Base-by-base conservation (phyloP, 2,797 vertebrate genomes). In the Phrynocephalus guinanensis region DNA sequence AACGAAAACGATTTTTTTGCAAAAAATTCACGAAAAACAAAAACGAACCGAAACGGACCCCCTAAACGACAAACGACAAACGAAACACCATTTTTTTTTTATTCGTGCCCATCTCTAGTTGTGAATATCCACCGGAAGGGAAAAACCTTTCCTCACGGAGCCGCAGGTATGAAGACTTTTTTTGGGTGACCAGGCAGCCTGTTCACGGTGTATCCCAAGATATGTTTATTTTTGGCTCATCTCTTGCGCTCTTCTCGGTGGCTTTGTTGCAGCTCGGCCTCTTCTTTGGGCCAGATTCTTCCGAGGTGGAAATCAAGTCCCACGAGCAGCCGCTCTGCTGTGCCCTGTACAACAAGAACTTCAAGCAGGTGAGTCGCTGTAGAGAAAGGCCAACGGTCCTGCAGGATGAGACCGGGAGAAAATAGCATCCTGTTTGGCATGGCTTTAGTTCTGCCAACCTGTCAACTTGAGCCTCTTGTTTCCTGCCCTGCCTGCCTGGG, bases 301-400 rank as follows among this genome's bases (percentile, higher is more conserved):
- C 66, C 11, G 91, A 89, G 48, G 5, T 11, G 10, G 90, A 84
- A 48, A 15, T 67, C 76, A 91, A 92, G 0, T 95, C 95, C 2
- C 93, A 96, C 1, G 89, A 82, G 2, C 9, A 91, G 1, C 71
- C 89, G 0, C 7, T 96, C 22, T 95, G 95, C 0, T 76, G 82
- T 0, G 60, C 94, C 1, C 90, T 96, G n/a, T 96, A 96, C 82
- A 96, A 95, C 91, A 91, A 84, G 89, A 84, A 86, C 80, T 95
- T 96, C 3, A 95, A 93, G 86, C 94, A 96, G 95, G 96, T 95
- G 67, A 88, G 88, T 4, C 0, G 1, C 6, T n/a, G 71, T 5
- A 38, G 60, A 78, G 24, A 6, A 78, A 26, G 60, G 3, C 13
- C 70, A 70, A 70, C 6, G 70, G 70, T 3, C 6, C 7, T 60